These are phyloP conservation scores for Dicrostonyx torquatus DNA, from an alignment of 2,797 vertebrate genomes.

Conservation along the genomic window DNA sequence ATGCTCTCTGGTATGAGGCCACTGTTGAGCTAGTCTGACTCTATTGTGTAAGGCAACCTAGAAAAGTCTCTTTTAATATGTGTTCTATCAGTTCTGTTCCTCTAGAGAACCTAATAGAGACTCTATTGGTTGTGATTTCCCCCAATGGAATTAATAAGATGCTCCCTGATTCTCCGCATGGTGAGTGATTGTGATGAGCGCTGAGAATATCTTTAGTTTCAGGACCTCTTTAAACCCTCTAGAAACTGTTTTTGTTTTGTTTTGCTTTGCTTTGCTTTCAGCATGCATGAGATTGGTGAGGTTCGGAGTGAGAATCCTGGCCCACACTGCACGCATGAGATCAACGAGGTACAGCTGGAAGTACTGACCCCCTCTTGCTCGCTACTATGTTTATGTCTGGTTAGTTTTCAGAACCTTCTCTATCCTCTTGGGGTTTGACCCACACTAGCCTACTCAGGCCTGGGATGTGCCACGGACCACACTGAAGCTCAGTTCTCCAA, in stretches of 20 bases:
- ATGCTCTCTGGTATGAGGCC: neutral
- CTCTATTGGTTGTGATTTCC: neutral
- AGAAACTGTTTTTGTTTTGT: neutral
- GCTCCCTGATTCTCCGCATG: neutral
- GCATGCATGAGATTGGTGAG: too few species aligned
- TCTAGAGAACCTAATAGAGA: neutral
- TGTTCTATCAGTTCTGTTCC: neutral
- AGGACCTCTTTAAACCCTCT: neutral
- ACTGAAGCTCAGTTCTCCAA: neutral
- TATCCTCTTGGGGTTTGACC: neutral
- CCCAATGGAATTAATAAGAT: neutral
- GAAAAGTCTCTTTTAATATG: neutral
- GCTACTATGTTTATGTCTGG: neutral
- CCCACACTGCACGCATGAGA: too few species aligned
- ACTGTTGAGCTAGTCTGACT: neutral
- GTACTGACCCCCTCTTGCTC: neutral
- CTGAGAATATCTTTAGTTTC: neutral
- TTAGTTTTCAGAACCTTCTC: neutral
- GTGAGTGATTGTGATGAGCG: neutral
- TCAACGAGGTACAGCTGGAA: too few species aligned
- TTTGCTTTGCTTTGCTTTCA: neutral
- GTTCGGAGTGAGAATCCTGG: too few species aligned
- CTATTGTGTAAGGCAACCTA: neutral
- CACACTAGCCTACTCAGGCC: neutral
- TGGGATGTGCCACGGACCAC: neutral